phyloP scores from a whole-genome alignment of 2,888 invertebrate genomes.

The Bellardia pandia region DNA sequence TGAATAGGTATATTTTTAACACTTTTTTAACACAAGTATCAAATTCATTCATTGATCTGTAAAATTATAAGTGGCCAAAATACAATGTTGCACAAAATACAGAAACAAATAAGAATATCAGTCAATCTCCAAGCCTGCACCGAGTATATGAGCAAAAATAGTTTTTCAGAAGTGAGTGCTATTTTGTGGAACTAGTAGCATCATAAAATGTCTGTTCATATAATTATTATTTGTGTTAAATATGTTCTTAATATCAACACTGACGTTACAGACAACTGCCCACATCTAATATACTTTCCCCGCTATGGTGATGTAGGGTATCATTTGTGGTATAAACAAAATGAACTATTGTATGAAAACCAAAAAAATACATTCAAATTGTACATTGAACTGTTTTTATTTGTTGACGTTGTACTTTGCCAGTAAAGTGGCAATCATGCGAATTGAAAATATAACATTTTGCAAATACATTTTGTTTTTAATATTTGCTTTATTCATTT shows the following conservation, averaged over 20 bases:
- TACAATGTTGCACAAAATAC: conserved; percentile 4
- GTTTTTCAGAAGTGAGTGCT: too few species aligned
- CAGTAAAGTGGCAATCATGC: conserved; percentile 57
- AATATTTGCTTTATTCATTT: conserved; percentile 1
- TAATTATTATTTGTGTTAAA: too few species aligned
- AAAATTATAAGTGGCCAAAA: conserved; percentile 52
- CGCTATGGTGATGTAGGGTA: too few species aligned
- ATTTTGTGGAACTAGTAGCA: too few species aligned
- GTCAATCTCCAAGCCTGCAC: too few species aligned
- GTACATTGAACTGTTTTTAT: conserved; percentile 53
- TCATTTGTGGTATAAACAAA: background rate
- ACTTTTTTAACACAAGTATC: background rate
- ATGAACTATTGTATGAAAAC: background rate
- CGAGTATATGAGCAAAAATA: too few species aligned
- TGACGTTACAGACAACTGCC: too few species aligned
- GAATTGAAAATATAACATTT: conserved; percentile 57
- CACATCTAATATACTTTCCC: background rate
- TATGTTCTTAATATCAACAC: too few species aligned
- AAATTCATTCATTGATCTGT: conserved; percentile 43
- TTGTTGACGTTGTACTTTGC: conserved; percentile 37
- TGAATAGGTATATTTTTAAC: background rate
- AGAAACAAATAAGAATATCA: background rate
- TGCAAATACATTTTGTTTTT: conserved; percentile 3
- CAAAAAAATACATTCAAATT: conserved; percentile 37
- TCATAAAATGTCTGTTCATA: too few species aligned